Base-by-base conservation (phyloP, 2,888 invertebrate genomes). In the Epirrhoe tristata region DNA sequence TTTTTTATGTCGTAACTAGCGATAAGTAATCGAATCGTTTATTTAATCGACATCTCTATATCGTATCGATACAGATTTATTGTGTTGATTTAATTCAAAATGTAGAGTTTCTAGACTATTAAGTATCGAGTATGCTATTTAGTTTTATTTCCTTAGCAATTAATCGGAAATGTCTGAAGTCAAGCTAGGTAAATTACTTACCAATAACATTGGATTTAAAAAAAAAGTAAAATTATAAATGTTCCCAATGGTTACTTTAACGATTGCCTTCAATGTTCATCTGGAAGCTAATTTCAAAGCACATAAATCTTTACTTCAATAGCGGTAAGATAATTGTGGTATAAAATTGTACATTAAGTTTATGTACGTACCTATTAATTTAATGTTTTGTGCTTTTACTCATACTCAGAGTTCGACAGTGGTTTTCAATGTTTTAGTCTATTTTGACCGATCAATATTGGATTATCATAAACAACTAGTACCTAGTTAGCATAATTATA, bases 301-400 rank as follows among this genome's bases (percentile, higher is more conserved):
- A 53, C 63, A 73, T 74, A 72, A 74, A 71, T 72, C 72, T 71
- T 58, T 46, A 53, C 58, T 69, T 65, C 64, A 39, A 46, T 62
- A 65, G 63, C 63, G 67, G 70, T 62, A 56, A 63, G 63, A 63
- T 72, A 65, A 63, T 70, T 63, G 67, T 65, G 24, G 52, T 53
- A 57, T 67, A 61, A 64, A 62, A 55, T 58, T 53, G 54, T 61
- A 54, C 34, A 46, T 34, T 48, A 48, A 50, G 34, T 36, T 52
- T 34, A 48, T 8, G 31, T 14, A 32, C 32, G 8, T 58, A 58
- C 36, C 36, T 10, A 14, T 46, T 46, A 8, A 36, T 36, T 36
- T 8, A 36, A 36, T 8, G 24, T 24, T 24, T 24, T 2, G 1
- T 24, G n/a, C n/a, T 24, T 24, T 24, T 24, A 24, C 24, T 24